A percentile compares a stretch with the other conserved stretches of the same genome.
Evolutionary conservation across 2,797 vertebrate species (phyloP).

Genomic region (Crossoptilon crossoptilon): DNA sequence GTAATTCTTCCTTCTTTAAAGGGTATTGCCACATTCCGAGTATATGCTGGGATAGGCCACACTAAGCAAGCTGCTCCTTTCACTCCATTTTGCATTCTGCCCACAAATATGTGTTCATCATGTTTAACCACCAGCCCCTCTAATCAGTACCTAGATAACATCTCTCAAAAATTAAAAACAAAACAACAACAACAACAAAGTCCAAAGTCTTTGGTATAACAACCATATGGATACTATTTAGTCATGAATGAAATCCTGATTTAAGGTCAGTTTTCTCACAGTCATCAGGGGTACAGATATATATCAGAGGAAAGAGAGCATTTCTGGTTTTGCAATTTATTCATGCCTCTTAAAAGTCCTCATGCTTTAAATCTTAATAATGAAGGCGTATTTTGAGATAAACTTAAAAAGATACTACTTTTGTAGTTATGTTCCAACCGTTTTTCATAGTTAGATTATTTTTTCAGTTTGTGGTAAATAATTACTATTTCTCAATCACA

Average conservation of each 20-base stretch:
- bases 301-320: not conserved
- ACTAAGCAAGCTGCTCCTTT: not conserved
- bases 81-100: not conserved
- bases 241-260: not conserved
- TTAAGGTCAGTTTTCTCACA: not conserved
- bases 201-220: not conserved
- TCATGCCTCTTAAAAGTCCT: not conserved
- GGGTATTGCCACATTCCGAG: not conserved
- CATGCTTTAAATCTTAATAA: not conserved
- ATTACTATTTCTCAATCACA: not conserved
- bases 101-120: not conserved
- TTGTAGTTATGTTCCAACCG: not conserved
- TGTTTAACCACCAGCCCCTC: not conserved
- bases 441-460: not conserved
- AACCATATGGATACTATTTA: slow-evolving; percentile 19
- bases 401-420: not conserved
- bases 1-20: not conserved
- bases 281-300: not conserved
- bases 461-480: not conserved
- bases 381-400: not conserved
- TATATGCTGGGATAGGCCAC: not conserved
- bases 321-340: not conserved
- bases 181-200: not conserved
- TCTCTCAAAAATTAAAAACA: not conserved
- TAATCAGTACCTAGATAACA: not conserved